Conservation (phyloP, 2,113 vertebrate species). For the Oenanthe oenanthe region DNA sequence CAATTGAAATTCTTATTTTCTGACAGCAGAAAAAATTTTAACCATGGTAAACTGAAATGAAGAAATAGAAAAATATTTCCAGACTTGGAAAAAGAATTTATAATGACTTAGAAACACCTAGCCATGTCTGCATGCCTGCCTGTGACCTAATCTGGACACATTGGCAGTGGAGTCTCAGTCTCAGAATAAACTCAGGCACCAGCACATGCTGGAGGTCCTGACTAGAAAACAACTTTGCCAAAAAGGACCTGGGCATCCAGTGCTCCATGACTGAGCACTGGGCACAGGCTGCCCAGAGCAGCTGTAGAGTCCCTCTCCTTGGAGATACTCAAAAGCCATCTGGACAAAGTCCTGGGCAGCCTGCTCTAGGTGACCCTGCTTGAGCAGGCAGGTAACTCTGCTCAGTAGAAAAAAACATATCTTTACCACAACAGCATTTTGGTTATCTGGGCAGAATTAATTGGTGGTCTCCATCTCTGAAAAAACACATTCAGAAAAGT, state of each 20-base stretch:
- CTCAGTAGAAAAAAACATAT: background rate
- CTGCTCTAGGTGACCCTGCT: background rate
- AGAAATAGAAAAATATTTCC: background rate
- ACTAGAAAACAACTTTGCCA: background rate
- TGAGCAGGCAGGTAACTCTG: background rate
- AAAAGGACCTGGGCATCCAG: background rate
- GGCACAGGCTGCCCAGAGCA: background rate
- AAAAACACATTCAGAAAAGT: background rate
- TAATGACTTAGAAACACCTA: background rate
- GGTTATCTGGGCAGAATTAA: background rate
- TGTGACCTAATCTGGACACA: background rate
- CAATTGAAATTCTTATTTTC: background rate
- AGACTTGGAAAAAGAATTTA: background rate
- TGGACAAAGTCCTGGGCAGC: background rate
- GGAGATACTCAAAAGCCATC: background rate
- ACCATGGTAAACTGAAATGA: background rate
- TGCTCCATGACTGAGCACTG: background rate
- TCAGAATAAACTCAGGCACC: background rate
- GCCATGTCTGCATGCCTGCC: accelerated
- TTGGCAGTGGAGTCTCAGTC: background rate
- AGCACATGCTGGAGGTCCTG: background rate
- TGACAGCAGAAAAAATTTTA: background rate
- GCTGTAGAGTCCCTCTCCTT: background rate
- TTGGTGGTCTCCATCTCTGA: background rate
- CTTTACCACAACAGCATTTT: background rate